Evolutionary conservation across 1,140 invertebrate species (phyloP).

Genomic region (Magallana ariakensis): DNA sequence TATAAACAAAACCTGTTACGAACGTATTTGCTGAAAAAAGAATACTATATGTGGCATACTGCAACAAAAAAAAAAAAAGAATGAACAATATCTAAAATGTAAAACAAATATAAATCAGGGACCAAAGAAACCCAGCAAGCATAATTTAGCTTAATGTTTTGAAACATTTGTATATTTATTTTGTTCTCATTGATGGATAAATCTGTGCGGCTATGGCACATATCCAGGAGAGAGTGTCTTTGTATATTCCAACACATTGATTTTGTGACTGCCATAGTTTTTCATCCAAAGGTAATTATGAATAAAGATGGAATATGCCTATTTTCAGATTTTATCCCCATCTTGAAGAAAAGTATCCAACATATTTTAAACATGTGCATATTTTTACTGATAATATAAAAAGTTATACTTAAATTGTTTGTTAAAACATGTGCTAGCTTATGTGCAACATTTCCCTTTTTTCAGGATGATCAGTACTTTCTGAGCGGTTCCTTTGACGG

Average conservation of each 20-base stretch:
- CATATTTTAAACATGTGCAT: no score
- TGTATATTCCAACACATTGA: constrained; percentile 99
- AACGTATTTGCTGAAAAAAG: no score
- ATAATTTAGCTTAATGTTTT: no score
- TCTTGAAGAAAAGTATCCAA: background rate
- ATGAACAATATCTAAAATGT: no score
- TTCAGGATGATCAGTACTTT: constrained; percentile 94
- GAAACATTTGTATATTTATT: constrained; percentile 82
- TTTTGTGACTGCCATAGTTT: constrained; percentile 98
- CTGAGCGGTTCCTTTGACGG: constrained; percentile 96
- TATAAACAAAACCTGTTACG: no score
- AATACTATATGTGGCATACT: no score
- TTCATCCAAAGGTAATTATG: constrained; percentile 89
- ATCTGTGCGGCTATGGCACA: constrained; percentile 98
- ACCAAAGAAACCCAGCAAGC: no score
- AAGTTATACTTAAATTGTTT: no score
- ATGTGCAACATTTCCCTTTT: background rate
- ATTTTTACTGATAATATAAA: no score
- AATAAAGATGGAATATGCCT: background rate
- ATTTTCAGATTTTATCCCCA: background rate
- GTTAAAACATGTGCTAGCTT: no score
- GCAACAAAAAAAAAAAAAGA: no score
- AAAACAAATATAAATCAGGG: no score
- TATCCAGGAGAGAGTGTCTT: constrained; percentile 96
- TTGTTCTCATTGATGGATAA: constrained; percentile 99